A percentile compares a stretch with the other conserved stretches of the same genome.
phyloP scores from a whole-genome alignment of 2,797 vertebrate species.

The Aulostomus chinensis region DNA sequence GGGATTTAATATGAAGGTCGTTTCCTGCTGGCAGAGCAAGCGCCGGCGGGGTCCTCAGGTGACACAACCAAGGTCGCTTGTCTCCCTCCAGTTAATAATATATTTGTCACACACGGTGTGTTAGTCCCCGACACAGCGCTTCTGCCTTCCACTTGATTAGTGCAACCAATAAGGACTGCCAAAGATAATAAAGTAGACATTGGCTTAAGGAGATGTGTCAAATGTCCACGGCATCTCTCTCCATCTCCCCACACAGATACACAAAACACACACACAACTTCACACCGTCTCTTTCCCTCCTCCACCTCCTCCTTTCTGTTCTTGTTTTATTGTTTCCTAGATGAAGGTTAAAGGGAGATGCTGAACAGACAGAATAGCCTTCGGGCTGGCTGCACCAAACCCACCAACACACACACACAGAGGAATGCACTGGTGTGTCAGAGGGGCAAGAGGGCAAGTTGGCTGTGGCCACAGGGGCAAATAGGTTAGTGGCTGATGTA shows the following conservation, averaged over 20 bases:
- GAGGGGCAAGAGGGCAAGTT: slow-evolving; percentile 60
- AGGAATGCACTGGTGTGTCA: slow-evolving; percentile 60
- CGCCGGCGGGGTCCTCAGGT: slow-evolving; percentile 82
- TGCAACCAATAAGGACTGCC: slow-evolving; percentile 84
- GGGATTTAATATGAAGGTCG: slow-evolving; percentile 86
- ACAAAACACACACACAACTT: slow-evolving; percentile 21
- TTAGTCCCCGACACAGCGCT: slow-evolving; percentile 69
- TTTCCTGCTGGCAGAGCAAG: slow-evolving; percentile 80
- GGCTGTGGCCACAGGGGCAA: slow-evolving; percentile 58
- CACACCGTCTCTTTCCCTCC: slow-evolving; percentile 14
- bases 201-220: slow-evolving; percentile 86
- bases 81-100: slow-evolving; percentile 84
- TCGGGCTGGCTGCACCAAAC: slow-evolving; percentile 54
- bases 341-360: slow-evolving; percentile 86
- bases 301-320: slow-evolving; percentile 64
- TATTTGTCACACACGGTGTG: slow-evolving; percentile 82
- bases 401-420: slow-evolving; percentile 23
- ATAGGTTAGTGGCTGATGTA: slow-evolving; percentile 54
- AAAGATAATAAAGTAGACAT: slow-evolving; percentile 85
- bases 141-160: slow-evolving; percentile 85
- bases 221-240: slow-evolving; percentile 76
- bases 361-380: slow-evolving; percentile 82
- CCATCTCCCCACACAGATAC: slow-evolving; percentile 47
- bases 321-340: slow-evolving; percentile 83
- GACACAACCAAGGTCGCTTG: slow-evolving; percentile 81